A percentile compares a stretch with the other conserved stretches of the same genome.
Conservation (phyloP, 2,888 invertebrate genomes). For the Athrips mouffetella region DNA sequence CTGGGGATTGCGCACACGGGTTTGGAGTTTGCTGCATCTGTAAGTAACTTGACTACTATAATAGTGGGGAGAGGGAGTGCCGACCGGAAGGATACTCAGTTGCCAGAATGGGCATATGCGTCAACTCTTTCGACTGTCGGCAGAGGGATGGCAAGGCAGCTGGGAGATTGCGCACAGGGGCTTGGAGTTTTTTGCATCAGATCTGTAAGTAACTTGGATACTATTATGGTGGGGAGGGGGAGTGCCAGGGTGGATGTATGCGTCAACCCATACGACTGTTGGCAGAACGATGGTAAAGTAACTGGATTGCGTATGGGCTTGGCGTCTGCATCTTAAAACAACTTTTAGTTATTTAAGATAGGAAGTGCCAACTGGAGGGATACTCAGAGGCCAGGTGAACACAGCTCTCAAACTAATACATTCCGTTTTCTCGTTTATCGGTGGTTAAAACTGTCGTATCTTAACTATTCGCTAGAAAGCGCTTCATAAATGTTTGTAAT, state of each 20-base stretch:
- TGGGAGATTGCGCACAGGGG: constrained; percentile 89
- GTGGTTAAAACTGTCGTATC: too few relatives aligned
- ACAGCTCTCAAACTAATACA: too few relatives aligned
- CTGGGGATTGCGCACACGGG: constrained; percentile 88
- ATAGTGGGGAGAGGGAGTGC: constrained; percentile 89
- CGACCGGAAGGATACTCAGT: constrained; percentile 83
- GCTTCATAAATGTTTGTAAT: too few relatives aligned
- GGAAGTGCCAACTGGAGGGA: too few relatives aligned
- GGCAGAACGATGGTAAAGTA: neutral
- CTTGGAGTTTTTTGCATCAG: constrained; percentile 81
- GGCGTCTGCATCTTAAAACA: too few relatives aligned
- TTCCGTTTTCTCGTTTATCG: too few relatives aligned
- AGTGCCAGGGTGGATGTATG: constrained; percentile 89
- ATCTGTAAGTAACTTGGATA: constrained; percentile 10
- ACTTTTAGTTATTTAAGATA: too few relatives aligned
- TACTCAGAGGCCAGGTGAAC: too few relatives aligned
- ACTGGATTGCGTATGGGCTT: too few relatives aligned
- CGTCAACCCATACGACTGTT: constrained; percentile 88
- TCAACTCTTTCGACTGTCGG: constrained; percentile 86
- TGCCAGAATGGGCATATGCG: constrained; percentile 85
- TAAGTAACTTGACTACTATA: constrained; percentile 12
- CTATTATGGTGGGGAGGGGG: constrained; percentile 88
- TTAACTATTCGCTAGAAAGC: too few relatives aligned
- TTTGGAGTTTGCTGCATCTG: constrained; percentile 80
- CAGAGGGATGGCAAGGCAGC: constrained; percentile 59